phyloP scores from a whole-genome alignment of 2,797 vertebrate species.

The Prunella strophiata region DNA sequence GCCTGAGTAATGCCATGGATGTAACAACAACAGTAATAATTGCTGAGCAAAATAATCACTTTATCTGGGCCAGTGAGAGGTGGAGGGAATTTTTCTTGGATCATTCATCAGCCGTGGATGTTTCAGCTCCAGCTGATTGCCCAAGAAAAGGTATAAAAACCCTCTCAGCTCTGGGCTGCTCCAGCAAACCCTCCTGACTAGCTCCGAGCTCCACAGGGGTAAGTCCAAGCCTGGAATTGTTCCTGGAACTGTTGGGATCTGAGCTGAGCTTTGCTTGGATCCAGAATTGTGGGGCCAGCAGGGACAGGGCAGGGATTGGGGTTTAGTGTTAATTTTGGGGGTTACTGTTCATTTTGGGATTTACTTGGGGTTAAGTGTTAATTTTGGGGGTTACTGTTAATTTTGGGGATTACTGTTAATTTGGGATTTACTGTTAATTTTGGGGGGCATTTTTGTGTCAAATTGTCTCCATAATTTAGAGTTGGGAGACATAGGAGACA shows the following conservation, averaged over 20 bases:
- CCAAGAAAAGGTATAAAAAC: constrained; percentile 32
- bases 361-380: background rate
- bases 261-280: rapidly evolving
- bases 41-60: background rate
- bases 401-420: rapidly evolving
- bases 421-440: too few relatives aligned
- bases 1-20: background rate
- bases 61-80: constrained; percentile 19
- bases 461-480: background rate
- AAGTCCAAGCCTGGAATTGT: background rate
- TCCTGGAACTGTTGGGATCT: rapidly evolving
- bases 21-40: background rate
- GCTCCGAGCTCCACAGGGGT: background rate
- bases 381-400: background rate
- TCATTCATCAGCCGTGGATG: background rate
- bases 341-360: background rate
- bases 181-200: background rate
- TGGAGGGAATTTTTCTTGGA: background rate
- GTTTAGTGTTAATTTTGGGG: background rate
- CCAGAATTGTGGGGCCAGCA: background rate
- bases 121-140: background rate
- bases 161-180: rapidly evolving
- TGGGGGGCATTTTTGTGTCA: background rate
- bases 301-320: background rate
- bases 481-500: background rate